Evolutionary conservation across 1,140 invertebrate species (phyloP).

Genomic region (Aphaenogaster floridana): DNA sequence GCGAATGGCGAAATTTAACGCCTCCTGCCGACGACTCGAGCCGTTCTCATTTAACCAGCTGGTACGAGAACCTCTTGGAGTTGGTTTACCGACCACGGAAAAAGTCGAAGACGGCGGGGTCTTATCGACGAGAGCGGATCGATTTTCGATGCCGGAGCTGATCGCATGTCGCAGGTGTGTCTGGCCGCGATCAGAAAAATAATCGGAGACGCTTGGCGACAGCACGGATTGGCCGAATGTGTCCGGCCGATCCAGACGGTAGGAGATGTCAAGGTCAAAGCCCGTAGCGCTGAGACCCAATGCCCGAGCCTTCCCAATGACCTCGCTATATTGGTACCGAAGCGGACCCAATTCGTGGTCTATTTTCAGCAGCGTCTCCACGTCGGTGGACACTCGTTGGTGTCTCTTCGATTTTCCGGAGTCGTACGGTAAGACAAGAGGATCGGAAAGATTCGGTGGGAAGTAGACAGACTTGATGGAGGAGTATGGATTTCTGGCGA

Average conservation of each 20-base stretch:
- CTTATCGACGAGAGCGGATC: conserved; percentile 54
- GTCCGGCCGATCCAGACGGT: background rate
- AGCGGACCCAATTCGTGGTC: conserved; percentile 73
- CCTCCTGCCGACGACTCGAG: conserved; percentile 35
- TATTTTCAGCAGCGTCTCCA: conserved; percentile 70
- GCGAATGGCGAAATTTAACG: background rate
- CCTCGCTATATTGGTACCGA: conserved; percentile 67
- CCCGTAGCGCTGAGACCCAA: conserved; percentile 16
- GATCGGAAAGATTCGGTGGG: conserved; percentile 32
- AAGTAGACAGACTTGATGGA: conserved; percentile 75
- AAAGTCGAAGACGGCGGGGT: conserved; percentile 35
- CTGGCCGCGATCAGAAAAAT: background rate
- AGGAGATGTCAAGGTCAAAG: background rate
- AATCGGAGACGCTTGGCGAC: conserved; percentile 6
- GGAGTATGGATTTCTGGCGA: conserved; percentile 67
- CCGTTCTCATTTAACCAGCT: conserved; percentile 27
- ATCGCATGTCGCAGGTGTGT: background rate
- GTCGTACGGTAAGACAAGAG: background rate
- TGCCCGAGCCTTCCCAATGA: conserved; percentile 68
- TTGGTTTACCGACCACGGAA: conserved; percentile 6
- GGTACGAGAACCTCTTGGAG: conserved; percentile 15
- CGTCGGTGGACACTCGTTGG: conserved; percentile 42
- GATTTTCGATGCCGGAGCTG: conserved; percentile 3
- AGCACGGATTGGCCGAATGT: background rate
- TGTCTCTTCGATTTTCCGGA: background rate